These are phyloP conservation scores for Chaitophorus viminalis DNA, from an alignment of 2,888 invertebrate species.

Conservation along the genomic window DNA sequence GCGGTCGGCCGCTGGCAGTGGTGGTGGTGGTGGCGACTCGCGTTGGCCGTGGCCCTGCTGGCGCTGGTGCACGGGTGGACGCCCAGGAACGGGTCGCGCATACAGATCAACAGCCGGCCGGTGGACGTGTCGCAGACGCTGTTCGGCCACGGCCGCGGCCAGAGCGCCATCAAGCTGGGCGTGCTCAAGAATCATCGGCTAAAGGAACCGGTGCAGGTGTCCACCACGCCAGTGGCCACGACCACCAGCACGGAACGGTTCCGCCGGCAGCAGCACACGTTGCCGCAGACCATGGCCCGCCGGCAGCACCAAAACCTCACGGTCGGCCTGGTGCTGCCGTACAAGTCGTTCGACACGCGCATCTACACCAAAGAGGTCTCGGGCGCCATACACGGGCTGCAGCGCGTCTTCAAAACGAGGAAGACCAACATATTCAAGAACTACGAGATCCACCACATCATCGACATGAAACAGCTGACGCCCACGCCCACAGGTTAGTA, in stretches of 20 bases:
- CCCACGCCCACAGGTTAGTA: slow-evolving; percentile 84
- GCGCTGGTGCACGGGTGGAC: slow-evolving; percentile 51
- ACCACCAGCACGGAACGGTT: slow-evolving; percentile 56
- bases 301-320: slow-evolving; percentile 72
- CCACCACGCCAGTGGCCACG: slow-evolving; percentile 53
- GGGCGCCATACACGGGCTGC: slow-evolving; percentile 74
- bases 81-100: slow-evolving; percentile 59
- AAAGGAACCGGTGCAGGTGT: slow-evolving; percentile 58
- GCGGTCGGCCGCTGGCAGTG: neutral
- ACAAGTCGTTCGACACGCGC: slow-evolving; percentile 79
- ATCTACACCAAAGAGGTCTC: slow-evolving; percentile 78
- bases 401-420: slow-evolving; percentile 70
- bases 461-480: slow-evolving; percentile 76
- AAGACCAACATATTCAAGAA: slow-evolving; percentile 75
- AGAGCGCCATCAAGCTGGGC: slow-evolving; percentile 62
- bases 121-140: slow-evolving; percentile 24
- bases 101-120: slow-evolving; percentile 60
- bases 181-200: slow-evolving; percentile 59
- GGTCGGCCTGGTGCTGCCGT: slow-evolving; percentile 80
- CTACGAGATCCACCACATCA: slow-evolving; percentile 77
- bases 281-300: slow-evolving; percentile 63
- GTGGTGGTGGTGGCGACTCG: neutral
- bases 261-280: slow-evolving; percentile 41
- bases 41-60: neutral
- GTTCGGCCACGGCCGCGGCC: slow-evolving; percentile 54